Conservation (phyloP, 2,113 vertebrate species). For the Myodes glareolus region DNA sequence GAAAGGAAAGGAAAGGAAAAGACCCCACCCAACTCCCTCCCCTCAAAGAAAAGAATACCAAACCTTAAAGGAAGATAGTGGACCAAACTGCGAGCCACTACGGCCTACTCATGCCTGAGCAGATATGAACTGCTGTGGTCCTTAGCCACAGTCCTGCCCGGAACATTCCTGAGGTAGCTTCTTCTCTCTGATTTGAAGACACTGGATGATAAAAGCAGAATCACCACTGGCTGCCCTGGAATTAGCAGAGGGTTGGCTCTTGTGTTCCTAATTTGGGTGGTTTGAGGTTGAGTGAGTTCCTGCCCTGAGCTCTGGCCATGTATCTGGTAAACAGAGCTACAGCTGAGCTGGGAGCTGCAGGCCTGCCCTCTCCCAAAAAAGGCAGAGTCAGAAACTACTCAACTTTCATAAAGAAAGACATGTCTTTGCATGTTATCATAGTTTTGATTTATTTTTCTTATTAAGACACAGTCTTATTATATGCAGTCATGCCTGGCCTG, state of each 20-base stretch:
- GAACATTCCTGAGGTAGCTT: not conserved
- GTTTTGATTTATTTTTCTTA: not conserved
- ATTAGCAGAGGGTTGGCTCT: slow-evolving; percentile 20
- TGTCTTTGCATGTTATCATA: not conserved
- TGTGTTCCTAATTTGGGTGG: slow-evolving; percentile 50
- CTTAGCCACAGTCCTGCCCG: not conserved
- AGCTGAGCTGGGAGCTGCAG: not conserved
- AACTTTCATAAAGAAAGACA: not conserved
- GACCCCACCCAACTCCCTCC: not conserved
- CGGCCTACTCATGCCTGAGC: not conserved
- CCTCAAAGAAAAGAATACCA: not conserved
- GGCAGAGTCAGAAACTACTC: not conserved
- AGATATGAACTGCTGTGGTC: not conserved
- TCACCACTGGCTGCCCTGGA: not conserved
- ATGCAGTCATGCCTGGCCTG: not conserved
- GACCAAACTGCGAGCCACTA: not conserved
- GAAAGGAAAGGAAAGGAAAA: no score
- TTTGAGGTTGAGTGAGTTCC: not conserved
- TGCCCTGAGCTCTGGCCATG: not conserved
- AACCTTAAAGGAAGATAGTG: not conserved
- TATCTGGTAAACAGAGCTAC: not conserved
- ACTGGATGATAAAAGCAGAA: slow-evolving; percentile 43
- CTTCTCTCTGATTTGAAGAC: not conserved
- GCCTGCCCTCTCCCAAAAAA: slow-evolving; percentile 7
- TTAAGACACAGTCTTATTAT: not conserved